phyloP scores from a whole-genome alignment of 1,140 invertebrate genomes.

The Cotesia vestalis region DNA sequence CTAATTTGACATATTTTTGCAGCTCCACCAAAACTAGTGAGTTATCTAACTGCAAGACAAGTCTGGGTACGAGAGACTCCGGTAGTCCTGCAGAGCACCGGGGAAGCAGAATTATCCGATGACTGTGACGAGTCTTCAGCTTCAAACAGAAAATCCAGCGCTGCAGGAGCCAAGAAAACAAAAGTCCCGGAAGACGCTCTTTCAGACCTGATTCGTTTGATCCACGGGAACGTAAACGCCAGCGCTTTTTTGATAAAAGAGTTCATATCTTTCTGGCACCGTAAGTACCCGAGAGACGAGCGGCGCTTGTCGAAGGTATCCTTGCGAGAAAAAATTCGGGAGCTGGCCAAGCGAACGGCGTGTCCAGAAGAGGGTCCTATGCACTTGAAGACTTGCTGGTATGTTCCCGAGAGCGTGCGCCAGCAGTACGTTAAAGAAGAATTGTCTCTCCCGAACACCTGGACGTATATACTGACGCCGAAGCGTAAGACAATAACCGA shows the following conservation, averaged over 20 bases:
- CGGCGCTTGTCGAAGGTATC: conserved; percentile 61
- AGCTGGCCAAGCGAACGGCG: conserved; percentile 70
- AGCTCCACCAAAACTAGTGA: conserved; percentile 54
- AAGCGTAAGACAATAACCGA: conserved; percentile 44
- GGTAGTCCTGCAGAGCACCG: conserved; percentile 47
- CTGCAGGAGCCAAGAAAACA: conserved; percentile 52
- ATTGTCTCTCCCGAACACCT: conserved; percentile 68
- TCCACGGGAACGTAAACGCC: conserved; percentile 74
- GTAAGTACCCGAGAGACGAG: conserved; percentile 44
- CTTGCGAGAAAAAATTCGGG: conserved; percentile 68
- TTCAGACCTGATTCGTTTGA: conserved; percentile 72
- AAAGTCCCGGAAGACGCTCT: conserved; percentile 71
- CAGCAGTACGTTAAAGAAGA: conserved; percentile 68
- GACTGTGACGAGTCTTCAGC: not conserved
- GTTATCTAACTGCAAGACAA: conserved; percentile 57
- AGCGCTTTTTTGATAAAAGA: conserved; percentile 72
- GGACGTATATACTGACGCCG: conserved; percentile 65
- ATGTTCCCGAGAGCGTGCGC: conserved; percentile 69
- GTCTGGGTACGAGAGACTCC: conserved; percentile 61
- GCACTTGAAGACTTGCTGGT: conserved; percentile 73
- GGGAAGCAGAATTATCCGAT: conserved; percentile 47
- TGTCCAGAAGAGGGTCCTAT: conserved; percentile 69
- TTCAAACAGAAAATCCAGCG: conserved; percentile 34
- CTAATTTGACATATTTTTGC: not conserved
- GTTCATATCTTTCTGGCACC: conserved; percentile 70